Evolutionary conservation across 2,113 vertebrate genomes (phyloP), one percentile per base, ranked within the genome.

Genomic region (Ctenomys sociabilis): DNA sequence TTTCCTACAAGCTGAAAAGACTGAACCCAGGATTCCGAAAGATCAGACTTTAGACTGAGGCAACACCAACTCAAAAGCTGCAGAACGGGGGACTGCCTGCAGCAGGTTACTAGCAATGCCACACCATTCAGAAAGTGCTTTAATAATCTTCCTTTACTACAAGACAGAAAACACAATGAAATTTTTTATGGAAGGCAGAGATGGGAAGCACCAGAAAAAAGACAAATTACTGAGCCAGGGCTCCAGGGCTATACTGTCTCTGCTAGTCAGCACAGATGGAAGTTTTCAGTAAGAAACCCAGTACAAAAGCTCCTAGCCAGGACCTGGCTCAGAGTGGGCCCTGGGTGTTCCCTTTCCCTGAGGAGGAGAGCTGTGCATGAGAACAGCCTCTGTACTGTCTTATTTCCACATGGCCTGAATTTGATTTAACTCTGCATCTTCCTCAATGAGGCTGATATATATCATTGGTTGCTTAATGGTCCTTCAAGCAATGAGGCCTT

Each of bases 381-480:
- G 85, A 81, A 45, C 2, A 43, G 81, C n/a, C 82, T 93, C 83
- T 57, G 92, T 95, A 49, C 75, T 91, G 75, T 88, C 85, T 93
- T 68, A 83, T 90, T 89, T 97, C 97, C 72, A 83, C 81, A 64
- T 21, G 28, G 75, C 64, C 95, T 93, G 85, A 91, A 94, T 94
- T 75, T 97, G 95, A 96, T 96, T 97, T 96, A 96, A 95, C 80
- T 86, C 91, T 83, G 92, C 30, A 0, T 78, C 94, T 95, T 90
- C 68, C 86, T 91, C 92, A 82, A n/a, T 63, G 63, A 96, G 81
- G 92, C 4, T 88, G 95, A 96, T 97, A 88, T 95, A 89, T 87
- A 89, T 97, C 97, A 92, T 54, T 92, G 93, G 90, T 86, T 96
- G 88, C 88, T 90, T 95, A 97, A 96, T 61, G 85, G 92, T 54